These are phyloP conservation scores for Leptopilina drosophilae DNA, from an alignment of 2,888 invertebrate species.

Conservation along the genomic window DNA sequence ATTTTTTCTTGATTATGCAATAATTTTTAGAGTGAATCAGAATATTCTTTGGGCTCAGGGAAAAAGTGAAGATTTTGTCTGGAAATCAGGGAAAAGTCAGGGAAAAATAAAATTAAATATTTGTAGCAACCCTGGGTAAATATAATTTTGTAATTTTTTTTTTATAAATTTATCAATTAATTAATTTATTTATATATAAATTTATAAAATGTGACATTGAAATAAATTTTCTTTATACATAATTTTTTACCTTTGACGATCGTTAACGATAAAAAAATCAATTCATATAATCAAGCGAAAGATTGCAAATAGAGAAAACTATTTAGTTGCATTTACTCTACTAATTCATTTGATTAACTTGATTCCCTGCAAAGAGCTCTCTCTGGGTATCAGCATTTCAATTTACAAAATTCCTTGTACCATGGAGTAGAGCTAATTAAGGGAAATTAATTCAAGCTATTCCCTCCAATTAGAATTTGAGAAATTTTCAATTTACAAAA, in stretches of 20 bases:
- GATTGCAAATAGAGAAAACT: neutral
- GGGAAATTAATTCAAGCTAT: conserved; percentile 9
- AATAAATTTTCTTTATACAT: neutral
- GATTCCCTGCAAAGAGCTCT: neutral
- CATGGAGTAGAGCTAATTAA: neutral
- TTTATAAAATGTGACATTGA: too few relatives aligned
- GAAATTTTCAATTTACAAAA: neutral
- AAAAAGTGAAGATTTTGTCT: too few relatives aligned
- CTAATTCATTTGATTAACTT: conserved; percentile 1
- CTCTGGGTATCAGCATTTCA: neutral
- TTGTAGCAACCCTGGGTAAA: too few relatives aligned
- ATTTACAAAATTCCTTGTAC: conserved; percentile 8
- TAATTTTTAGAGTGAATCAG: too few relatives aligned
- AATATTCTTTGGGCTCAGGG: too few relatives aligned
- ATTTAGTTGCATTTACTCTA: neutral
- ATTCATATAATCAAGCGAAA: neutral
- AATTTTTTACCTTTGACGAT: neutral
- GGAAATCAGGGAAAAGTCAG: too few relatives aligned
- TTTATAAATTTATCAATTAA: too few relatives aligned
- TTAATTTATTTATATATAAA: too few relatives aligned
- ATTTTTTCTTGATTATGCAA: too few relatives aligned
- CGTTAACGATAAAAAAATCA: neutral
- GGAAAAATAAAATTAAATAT: too few relatives aligned
- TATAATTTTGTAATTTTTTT: too few relatives aligned
- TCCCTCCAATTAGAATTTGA: conserved; percentile 8